Conservation (phyloP, 2,113 vertebrate genomes). For the Merops nubicus region DNA sequence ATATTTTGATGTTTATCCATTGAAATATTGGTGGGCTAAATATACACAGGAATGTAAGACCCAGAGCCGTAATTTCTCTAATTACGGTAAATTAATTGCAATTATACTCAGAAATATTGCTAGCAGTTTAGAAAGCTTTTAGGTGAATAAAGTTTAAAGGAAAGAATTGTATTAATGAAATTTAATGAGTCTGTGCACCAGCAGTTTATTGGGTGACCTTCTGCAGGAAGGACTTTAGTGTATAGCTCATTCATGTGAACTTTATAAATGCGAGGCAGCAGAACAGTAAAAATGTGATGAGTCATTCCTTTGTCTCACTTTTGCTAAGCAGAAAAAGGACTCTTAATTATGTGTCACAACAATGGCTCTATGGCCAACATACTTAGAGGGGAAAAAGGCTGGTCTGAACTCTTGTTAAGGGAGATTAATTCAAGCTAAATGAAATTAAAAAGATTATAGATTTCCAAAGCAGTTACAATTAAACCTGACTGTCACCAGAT, state of each 20-base stretch:
- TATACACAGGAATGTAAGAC: neutral
- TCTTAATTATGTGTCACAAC: neutral
- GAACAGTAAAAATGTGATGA: constrained; percentile 24
- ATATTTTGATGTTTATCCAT: neutral
- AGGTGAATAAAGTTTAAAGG: neutral
- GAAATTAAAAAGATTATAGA: neutral
- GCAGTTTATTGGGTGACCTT: constrained; percentile 7
- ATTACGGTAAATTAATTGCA: neutral
- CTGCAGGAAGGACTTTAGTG: neutral
- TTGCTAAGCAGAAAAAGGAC: neutral
- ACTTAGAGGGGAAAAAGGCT: neutral
- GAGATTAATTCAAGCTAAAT: constrained; percentile 31
- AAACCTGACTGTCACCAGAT: constrained; percentile 34
- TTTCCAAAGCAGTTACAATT: constrained; percentile 29
- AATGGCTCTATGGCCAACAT: neutral
- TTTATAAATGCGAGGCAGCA: constrained; percentile 14
- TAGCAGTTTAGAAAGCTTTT: neutral
- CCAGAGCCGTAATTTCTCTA: neutral
- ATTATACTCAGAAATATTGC: neutral
- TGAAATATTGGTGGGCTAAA: neutral
- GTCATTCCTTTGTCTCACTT: constrained; percentile 5
- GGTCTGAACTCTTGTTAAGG: neutral
- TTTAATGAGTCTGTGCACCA: neutral
- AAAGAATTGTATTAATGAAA: neutral
- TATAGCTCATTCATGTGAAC: neutral